Base-by-base conservation (phyloP, 1,140 invertebrate species). In the Drosophila sechellia region DNA sequence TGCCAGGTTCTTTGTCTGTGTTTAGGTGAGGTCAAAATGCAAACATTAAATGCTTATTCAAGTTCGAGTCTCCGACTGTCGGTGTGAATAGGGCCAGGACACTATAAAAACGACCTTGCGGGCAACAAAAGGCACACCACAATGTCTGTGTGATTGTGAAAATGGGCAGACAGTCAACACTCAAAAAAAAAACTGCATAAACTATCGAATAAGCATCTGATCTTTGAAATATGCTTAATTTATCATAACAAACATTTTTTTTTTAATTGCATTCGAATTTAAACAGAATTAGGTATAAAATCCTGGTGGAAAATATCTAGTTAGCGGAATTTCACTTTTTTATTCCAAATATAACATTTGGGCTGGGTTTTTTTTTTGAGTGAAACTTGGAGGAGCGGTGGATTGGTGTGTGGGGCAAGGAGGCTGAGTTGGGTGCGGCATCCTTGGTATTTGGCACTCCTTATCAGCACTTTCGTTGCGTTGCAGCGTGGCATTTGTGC, bases 71-170 rank as follows among this genome's bases (percentile, higher is more conserved):
- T 40, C 35, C 60, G 53, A 57, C 39, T 76, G 72, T 77, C 59
- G 64, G 77, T 60, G 53, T 49, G 55, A 53, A 39, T 63, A 40
- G 43, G 66, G 53, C 58, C 77, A 72, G 73, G 72, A 74, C 71
- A 87, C 83, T 86, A 86, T 73, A 83, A 83, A 86, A 83, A 83
- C 83, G 83, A 86, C 83, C 83, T 86, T 86, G 83, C 79, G 79
- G 52, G 61, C 84, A 87, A 85, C 83, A 86, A 85, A 81, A 85
- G 81, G 43, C 77, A 50, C 73, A 78, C 52, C 46, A 48, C 20
- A 22, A 10, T 48, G 10, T 59, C 37, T 39, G 40, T 59, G 34
- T 68, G 27, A 48, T 54, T 70, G 39, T 59, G 50, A 12, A 17
- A 52, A 35, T 46, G 40, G 17, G 22, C n/a, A 5, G 17, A 15